Evolutionary conservation across 1,140 invertebrate genomes (phyloP).

Genomic region (Cylas formicarius): DNA sequence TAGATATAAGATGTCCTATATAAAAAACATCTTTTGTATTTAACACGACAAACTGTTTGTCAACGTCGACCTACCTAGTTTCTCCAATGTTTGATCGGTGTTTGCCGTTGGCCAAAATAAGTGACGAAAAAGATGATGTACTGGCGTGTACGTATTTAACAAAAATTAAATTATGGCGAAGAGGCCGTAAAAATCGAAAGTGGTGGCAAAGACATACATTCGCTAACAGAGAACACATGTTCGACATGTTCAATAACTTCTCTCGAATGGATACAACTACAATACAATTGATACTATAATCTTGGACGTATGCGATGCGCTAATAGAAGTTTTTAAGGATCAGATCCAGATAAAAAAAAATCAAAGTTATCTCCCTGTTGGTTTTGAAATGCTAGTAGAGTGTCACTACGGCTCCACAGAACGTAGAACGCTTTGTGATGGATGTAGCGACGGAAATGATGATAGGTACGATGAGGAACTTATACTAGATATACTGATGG

Average conservation of each 20-base stretch:
- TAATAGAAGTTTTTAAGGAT: conserved; percentile 5
- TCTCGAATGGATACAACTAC: conserved; percentile 11
- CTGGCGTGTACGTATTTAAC: conserved; percentile 9
- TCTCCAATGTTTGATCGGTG: no score
- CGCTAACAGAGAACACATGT: no score
- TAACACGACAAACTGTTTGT: no score
- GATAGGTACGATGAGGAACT: conserved; percentile 6
- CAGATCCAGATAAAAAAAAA: conserved; percentile 6
- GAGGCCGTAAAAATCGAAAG: conserved; percentile 16
- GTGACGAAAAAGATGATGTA: no score
- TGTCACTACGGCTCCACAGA: neutral
- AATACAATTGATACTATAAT: conserved; percentile 19
- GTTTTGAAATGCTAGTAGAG: neutral
- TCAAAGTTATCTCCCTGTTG: no score
- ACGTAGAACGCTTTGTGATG: conserved; percentile 2
- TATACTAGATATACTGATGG: conserved; percentile 1
- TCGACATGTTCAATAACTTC: conserved; percentile 18
- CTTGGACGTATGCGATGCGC: conserved; percentile 25
- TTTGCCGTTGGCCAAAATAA: no score
- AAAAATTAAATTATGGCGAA: conserved; percentile 9
- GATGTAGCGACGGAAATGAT: conserved; percentile 4
- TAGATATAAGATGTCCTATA: no score
- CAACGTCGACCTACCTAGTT: no score
- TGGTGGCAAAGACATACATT: no score
- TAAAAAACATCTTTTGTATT: no score